Evolutionary conservation across 2,888 invertebrate species (phyloP).

Genomic region (Scaptodrosophila latifasciaeformis): DNA sequence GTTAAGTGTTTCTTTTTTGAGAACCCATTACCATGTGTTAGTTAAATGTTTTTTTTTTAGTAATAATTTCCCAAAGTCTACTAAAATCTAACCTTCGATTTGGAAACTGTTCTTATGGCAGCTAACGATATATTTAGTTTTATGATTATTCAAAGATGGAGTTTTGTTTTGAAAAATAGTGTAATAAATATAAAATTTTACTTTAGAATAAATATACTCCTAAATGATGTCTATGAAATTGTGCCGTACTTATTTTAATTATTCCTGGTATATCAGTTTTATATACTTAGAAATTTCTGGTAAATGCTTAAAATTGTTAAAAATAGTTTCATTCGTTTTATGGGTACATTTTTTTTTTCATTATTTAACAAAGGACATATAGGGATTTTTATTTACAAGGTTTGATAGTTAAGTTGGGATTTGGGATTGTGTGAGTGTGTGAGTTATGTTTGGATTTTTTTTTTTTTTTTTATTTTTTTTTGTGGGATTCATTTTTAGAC

Average conservation of each 20-base stretch:
- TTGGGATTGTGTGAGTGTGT: conserved; percentile 33
- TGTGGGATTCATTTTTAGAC: conserved; percentile 67
- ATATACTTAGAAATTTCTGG: conserved; percentile 15
- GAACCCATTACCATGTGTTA: conserved; percentile 21
- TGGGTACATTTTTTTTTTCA: conserved; percentile 31
- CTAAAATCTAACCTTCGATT: no score
- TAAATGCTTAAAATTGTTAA: neutral
- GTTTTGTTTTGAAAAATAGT: no score
- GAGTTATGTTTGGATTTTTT: conserved; percentile 35
- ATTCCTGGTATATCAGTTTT: no score
- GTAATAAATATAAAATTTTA: no score
- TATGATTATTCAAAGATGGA: no score
- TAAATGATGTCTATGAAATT: neutral
- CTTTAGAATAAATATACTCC: no score
- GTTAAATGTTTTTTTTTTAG: neutral
- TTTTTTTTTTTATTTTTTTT: conserved; percentile 46
- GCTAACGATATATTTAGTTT: no score
- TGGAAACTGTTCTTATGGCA: no score
- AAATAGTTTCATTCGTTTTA: conserved; percentile 29
- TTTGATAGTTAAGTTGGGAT: conserved; percentile 39
- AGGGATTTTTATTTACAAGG: conserved; percentile 61
- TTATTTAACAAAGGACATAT: conserved; percentile 68
- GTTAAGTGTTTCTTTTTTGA: conserved; percentile 18
- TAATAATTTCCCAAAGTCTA: no score
- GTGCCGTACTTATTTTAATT: conserved; percentile 13